Conservation (phyloP, 2,888 invertebrate genomes). For the Erpobdella octoculata region DNA sequence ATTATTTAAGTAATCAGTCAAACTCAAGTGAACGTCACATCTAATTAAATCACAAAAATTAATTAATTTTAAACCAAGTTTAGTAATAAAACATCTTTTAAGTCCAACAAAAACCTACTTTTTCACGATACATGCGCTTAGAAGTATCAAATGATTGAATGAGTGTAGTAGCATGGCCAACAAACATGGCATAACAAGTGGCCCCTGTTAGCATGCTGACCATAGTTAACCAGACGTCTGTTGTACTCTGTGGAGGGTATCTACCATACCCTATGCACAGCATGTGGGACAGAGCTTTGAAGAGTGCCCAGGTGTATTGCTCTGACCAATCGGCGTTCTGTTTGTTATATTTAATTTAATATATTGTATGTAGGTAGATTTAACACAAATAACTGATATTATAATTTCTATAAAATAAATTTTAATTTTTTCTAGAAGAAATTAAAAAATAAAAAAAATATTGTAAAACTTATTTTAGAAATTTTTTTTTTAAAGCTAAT, state of each 20-base stretch:
- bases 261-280: conserved; percentile 95
- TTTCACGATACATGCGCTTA: conserved; percentile 89
- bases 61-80: neutral
- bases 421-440: neutral
- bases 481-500: neutral
- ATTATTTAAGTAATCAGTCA: neutral
- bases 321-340: conserved; percentile 94
- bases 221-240: conserved; percentile 98
- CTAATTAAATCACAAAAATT: neutral
- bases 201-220: conserved; percentile 90
- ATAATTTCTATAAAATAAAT: neutral
- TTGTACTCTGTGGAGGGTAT: conserved; percentile 90
- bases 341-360: too few species aligned
- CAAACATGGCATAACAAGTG: conserved; percentile 93
- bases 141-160: conserved; percentile 96
- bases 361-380: too few species aligned
- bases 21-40: neutral
- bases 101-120: conserved; percentile 58
- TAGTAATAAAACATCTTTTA: neutral
- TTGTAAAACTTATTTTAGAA: neutral
- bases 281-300: conserved; percentile 99
- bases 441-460: neutral
- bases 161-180: conserved; percentile 94
- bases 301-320: conserved; percentile 95
- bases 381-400: neutral